A percentile compares a stretch with the other conserved stretches of the same genome.
Evolutionary conservation across 30 jellyfish, hydroid and myxozoan genomes (phyloP).

Genomic region (Phacellophora camtschatica): DNA sequence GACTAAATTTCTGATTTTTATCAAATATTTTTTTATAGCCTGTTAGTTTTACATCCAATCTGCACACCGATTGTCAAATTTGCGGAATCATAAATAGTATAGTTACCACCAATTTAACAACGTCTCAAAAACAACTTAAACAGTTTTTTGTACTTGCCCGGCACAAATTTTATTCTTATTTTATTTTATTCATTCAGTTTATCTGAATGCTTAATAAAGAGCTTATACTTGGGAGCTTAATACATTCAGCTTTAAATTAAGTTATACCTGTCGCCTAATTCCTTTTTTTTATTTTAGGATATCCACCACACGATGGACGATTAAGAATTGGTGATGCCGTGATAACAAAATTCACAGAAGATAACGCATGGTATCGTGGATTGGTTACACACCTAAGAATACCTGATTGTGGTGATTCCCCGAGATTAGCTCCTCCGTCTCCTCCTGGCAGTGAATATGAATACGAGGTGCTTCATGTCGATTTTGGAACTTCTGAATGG

Average conservation of each 20-base stretch:
- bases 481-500: conserved; percentile 92
- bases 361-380: conserved; percentile 85
- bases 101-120: too few relatives aligned
- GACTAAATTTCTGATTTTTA: too few relatives aligned
- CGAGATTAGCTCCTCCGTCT: neutral
- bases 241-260: neutral
- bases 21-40: too few relatives aligned
- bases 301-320: conserved; percentile 14
- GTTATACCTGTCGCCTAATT: neutral
- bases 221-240: too few relatives aligned
- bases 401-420: conserved; percentile 5
- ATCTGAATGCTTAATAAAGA: too few relatives aligned
- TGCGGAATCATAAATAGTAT: too few relatives aligned
- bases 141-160: too few relatives aligned
- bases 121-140: too few relatives aligned
- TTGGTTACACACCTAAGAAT: conserved; percentile 29
- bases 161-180: too few relatives aligned
- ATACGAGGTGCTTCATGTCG: conserved; percentile 78
- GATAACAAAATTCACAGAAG: conserved; percentile 69
- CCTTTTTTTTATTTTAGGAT: neutral
- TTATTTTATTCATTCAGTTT: too few relatives aligned
- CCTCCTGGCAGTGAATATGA: conserved; percentile 1
- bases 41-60: too few relatives aligned
- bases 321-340: conserved; percentile 74
- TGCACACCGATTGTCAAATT: too few relatives aligned